Base-by-base conservation (phyloP, 1,140 invertebrate species). In the Drosophila lini region DNA sequence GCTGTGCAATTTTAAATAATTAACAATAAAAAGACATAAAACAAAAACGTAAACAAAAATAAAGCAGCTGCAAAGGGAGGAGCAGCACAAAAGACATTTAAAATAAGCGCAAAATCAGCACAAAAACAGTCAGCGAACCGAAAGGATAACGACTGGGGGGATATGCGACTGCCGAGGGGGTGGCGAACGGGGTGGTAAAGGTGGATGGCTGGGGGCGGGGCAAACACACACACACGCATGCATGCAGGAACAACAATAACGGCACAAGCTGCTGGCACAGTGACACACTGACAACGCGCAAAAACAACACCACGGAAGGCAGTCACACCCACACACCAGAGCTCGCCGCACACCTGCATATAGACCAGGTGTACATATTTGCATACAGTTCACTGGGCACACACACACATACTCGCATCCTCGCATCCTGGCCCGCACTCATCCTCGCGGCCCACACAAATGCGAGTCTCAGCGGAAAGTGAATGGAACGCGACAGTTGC, bases 81-180 rank as follows among this genome's bases (percentile, higher is more conserved):
- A 40, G 48, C 25, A 64, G 56, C 52, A 82, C 74, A 74, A 88
- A 89, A 61, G 69, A 80, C 74, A 84, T 74, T 89, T 78, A 80
- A 90, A 82, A 88, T 70, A 88, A 84, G 77, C 80, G 80, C 84
- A 88, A 88, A 88, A 89, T 88, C 80, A 84, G 84, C 80, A 89
- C 74, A 88, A 89, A 89, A 88, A 75, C 84, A 80, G 45, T 57
- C 80, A 89, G 80, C 80, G 76, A 83, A 83, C 80, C 76, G 63
- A 80, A 82, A 80, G 83, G 68, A 78, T 78, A 89, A 76, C 83
- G 76, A 68, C 68, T 67, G 47, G 65, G 65, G 25, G 62, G 64
- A 68, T 65, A 65, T 65, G 61, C 64, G 42, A 50, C 42, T 59
- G 25, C 34, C 28, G 22, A 13, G n/a, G 50, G 34, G 13, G 32